Evolutionary conservation across 2,113 vertebrate genomes (phyloP), one percentile per base, ranked within the genome.

Genomic region (Crotophaga sulcirostris): DNA sequence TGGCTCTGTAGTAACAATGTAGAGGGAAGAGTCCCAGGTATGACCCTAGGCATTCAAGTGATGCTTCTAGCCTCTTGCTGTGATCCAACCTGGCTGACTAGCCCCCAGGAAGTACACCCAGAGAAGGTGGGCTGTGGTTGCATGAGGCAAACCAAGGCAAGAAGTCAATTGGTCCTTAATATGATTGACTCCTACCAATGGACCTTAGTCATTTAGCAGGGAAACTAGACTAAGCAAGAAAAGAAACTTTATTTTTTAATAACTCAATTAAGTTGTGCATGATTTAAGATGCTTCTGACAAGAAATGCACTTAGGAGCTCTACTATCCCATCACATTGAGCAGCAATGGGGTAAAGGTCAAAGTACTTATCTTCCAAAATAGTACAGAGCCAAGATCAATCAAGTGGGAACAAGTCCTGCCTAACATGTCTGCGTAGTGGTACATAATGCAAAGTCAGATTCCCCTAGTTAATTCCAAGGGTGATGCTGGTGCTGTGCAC

Each of bases 231-330:
- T 68, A 70, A 87, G 73, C 17, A 70, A 79, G 45, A 87, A 90
- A 94, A 77, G 51, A 89, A 95, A 94, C 44, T 95, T 93, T 89
- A 94, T 72, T 96, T 96, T 96, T 94, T 93, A 97, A 94, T 81
- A 89, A 76, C 55, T 76, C 5, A 0, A 76, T 91, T 92, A 88
- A 92, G 59, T 68, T 82, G 84, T 69, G 51, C 31, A 24, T 90
- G 92, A 93, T 95, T 91, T 90, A 96, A 79, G 93, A 69, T 40
- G 40, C 51, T 82, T 91, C 66, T 96, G 94, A 94, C 84, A 97
- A 90, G 78, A 95, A 94, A 93, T 94, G 91, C 84, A 96, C 94
- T 94, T 94, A 96, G 54, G 54, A 75, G 38, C 67, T 96, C 89
- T 38, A 38, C 60, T 91, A 66, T 91, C 79, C 75, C 54, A 91